Conservation (phyloP, 2,113 vertebrate species). For the Aphyosemion australe region DNA sequence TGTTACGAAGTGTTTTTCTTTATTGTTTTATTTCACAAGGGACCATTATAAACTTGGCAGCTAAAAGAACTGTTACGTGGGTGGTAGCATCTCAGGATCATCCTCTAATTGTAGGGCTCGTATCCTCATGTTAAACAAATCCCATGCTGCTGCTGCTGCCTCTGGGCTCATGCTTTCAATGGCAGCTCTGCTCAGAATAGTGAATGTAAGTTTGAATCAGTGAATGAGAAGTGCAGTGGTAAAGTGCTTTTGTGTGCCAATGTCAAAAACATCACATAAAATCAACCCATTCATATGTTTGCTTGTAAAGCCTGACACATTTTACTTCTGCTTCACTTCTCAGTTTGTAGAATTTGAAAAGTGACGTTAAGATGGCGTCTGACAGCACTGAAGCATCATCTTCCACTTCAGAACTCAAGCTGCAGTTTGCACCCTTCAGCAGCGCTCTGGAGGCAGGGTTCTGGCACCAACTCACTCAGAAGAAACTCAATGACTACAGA, state of each 20-base stretch:
- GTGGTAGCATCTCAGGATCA: background rate
- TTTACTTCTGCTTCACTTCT: conserved; percentile 4
- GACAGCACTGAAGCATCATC: conserved; percentile 40
- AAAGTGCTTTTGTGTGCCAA: background rate
- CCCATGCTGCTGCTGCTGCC: background rate
- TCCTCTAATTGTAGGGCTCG: conserved; percentile 2
- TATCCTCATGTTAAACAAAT: background rate
- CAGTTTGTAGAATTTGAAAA: conserved; percentile 22
- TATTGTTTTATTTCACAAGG: background rate
- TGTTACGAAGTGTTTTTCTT: background rate
- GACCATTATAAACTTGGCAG: conserved; percentile 3
- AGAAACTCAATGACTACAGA: conserved; percentile 92
- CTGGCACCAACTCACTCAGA: conserved; percentile 96
- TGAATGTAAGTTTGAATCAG: background rate
- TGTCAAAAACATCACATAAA: background rate
- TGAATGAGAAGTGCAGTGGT: background rate
- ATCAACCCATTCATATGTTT: background rate
- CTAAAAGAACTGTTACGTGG: background rate
- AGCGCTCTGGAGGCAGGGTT: conserved; percentile 96
- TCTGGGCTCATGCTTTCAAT: background rate
- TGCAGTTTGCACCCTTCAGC: conserved; percentile 95
- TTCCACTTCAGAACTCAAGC: conserved; percentile 62
- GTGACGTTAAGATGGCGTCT: conserved; percentile 72
- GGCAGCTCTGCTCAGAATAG: background rate
- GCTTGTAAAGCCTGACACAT: background rate